These are phyloP conservation scores for Hippocampus abdominalis DNA, from an alignment of 2,113 vertebrate species.

Conservation along the genomic window DNA sequence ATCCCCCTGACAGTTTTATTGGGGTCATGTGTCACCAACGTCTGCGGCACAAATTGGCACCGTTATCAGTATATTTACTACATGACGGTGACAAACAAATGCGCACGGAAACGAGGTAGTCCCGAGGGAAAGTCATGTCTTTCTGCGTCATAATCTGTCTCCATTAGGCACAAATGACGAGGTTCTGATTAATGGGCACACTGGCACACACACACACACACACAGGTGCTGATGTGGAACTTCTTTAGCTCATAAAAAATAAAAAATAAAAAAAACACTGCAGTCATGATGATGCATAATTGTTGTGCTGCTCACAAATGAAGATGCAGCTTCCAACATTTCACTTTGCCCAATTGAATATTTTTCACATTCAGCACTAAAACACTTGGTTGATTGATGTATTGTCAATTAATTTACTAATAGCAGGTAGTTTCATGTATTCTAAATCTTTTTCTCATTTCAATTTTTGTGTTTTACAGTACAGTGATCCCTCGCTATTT, in stretches of 20 bases:
- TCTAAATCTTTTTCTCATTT: background rate
- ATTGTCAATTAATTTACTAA: background rate
- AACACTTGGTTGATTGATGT: background rate
- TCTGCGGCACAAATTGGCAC: slow-evolving; percentile 38
- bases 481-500: no score
- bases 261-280: background rate
- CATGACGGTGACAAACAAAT: slow-evolving; percentile 12
- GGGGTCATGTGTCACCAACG: slow-evolving; percentile 37
- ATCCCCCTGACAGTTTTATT: slow-evolving; percentile 32
- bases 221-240: slow-evolving; percentile 36
- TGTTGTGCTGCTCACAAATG: slow-evolving; percentile 16
- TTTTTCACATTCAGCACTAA: background rate
- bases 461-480: background rate
- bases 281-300: slow-evolving; percentile 3
- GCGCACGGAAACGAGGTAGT: slow-evolving; percentile 20
- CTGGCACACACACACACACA: slow-evolving; percentile 42
- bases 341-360: background rate
- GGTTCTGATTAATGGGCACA: slow-evolving; percentile 63
- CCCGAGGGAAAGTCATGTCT: slow-evolving; percentile 56
- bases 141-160: slow-evolving; percentile 66
- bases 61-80: slow-evolving; percentile 44
- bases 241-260: slow-evolving; percentile 22
- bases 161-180: slow-evolving; percentile 65
- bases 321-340: slow-evolving; percentile 23
- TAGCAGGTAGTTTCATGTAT: background rate